Evolutionary conservation across 2,888 invertebrate species (phyloP), one percentile per base, ranked within the genome.

Genomic region (Apomyelois bistriatella): DNA sequence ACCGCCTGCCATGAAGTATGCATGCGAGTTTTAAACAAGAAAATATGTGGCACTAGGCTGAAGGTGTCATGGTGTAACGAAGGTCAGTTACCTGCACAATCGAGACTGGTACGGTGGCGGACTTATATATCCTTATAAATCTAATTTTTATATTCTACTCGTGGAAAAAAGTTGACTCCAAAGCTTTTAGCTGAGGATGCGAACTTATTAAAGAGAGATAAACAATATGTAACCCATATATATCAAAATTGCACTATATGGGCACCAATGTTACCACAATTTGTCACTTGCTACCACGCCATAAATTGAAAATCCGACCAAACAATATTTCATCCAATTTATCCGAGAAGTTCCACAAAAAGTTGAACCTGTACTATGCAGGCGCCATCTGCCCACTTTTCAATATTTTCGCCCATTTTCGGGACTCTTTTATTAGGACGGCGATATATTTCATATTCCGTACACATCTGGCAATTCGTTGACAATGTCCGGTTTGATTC

Each of bases 351-450:
- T 22, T 50, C 38, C 53, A 13, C 46, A 46, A 46, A 46, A 46
- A 46, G 46, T 46, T 10, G 46, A 46, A 46, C 30, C 15, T 46
- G 46, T 16, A 32, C 43, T 12, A 43, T 8, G 28, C 43, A 43
- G 42, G 22, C 43, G 46, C 43, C 52, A 52, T 43, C 52, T 52
- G 52, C 52, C 52, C 48, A 52, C 42, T 43, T 52, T 52, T 52
- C 52, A 52, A 52, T 52, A 52, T 52, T 52, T 52, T 28, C 51
- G 5, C 51, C 51, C 16, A 15, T 51, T 51, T 40, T 38, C 40
- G 40, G 40, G 30, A 30, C 40, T 38, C 16, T 40, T 40, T 40
- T 40, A 37, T 48, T 40, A 40, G 40, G 15, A 40, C 8, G 15
- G 15, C 7, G 32, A 10, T 32, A 32, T 42, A 42, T 15, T 32